These are phyloP conservation scores for Gavialis gangeticus DNA, from an alignment of 2,113 vertebrate species.

Conservation along the genomic window DNA sequence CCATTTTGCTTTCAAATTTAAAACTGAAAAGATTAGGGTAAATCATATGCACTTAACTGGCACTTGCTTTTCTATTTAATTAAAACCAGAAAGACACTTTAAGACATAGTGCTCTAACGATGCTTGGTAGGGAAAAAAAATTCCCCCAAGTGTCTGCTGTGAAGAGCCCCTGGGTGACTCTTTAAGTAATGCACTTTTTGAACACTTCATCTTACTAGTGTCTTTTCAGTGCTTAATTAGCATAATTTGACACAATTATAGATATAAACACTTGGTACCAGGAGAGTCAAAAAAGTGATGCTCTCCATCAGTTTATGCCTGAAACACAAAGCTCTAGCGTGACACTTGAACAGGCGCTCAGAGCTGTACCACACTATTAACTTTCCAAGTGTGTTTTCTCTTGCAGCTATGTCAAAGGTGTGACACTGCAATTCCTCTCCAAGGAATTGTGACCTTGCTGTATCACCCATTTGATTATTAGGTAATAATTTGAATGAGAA, in stretches of 20 bases:
- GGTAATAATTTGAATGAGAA: conserved; percentile 70
- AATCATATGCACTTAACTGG: conserved; percentile 60
- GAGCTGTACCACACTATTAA: conserved; percentile 49
- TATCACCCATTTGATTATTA: conserved; percentile 44
- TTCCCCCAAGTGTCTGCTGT: conserved; percentile 65
- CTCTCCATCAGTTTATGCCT: conserved; percentile 68
- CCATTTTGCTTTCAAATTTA: conserved; percentile 48
- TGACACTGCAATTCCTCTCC: conserved; percentile 64
- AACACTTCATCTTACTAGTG: conserved; percentile 77
- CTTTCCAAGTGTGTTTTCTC: conserved; percentile 63
- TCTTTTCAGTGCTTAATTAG: conserved; percentile 78
- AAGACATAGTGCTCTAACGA: conserved; percentile 65
- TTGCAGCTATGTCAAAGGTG: conserved; percentile 68
- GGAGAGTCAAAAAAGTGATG: conserved; percentile 76
- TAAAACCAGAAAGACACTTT: conserved; percentile 73
- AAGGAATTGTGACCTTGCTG: conserved; percentile 64
- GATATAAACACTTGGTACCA: conserved; percentile 80
- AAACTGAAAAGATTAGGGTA: conserved; percentile 61
- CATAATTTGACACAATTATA: conserved; percentile 81
- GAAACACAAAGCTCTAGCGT: conserved; percentile 64
- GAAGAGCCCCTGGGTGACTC: conserved; percentile 75
- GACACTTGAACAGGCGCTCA: conserved; percentile 64
- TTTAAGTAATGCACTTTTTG: conserved; percentile 79
- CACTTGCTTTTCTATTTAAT: conserved; percentile 74
- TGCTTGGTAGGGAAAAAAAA: conserved; percentile 64